Conservation (phyloP, 2,888 invertebrate species). For the Tipula helvola region DNA sequence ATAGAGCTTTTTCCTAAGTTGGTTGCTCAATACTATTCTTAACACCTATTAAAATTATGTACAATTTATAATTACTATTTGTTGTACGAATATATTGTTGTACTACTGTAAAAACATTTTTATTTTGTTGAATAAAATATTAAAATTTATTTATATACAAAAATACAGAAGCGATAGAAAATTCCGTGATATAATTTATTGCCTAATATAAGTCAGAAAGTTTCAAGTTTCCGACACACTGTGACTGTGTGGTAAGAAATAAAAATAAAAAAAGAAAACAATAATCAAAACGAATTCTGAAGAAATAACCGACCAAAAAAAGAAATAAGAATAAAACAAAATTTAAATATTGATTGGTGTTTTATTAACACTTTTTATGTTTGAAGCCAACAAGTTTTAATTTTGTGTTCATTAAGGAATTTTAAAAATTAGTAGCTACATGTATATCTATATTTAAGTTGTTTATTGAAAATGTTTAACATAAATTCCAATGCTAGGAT, state of each 20-base stretch:
- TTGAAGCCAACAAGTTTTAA: not conserved
- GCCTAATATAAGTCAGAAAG: not conserved
- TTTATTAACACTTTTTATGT: not conserved
- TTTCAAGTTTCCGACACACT: not conserved
- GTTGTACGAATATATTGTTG: not conserved
- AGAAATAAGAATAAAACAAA: not conserved
- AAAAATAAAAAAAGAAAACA: not conserved
- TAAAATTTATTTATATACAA: not conserved
- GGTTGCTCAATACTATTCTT: too few relatives aligned
- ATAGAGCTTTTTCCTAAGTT: too few relatives aligned
- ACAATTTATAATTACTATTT: too few relatives aligned
- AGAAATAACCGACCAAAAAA: not conserved
- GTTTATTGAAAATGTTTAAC: not conserved
- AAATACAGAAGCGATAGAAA: conserved; percentile 4
- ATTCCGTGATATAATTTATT: not conserved
- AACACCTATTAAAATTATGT: too few relatives aligned
- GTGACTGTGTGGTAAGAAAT: not conserved
- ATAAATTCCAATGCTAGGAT: too few relatives aligned
- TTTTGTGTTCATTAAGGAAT: not conserved
- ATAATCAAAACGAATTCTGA: not conserved
- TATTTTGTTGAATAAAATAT: not conserved
- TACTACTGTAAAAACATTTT: not conserved
- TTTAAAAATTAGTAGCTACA: not conserved
- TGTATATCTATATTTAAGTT: not conserved
- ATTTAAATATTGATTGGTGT: not conserved